A percentile compares a stretch with the other conserved stretches of the same genome.
phyloP scores from a whole-genome alignment of 2,113 vertebrate genomes.

The Spheniscus mendiculus region DNA sequence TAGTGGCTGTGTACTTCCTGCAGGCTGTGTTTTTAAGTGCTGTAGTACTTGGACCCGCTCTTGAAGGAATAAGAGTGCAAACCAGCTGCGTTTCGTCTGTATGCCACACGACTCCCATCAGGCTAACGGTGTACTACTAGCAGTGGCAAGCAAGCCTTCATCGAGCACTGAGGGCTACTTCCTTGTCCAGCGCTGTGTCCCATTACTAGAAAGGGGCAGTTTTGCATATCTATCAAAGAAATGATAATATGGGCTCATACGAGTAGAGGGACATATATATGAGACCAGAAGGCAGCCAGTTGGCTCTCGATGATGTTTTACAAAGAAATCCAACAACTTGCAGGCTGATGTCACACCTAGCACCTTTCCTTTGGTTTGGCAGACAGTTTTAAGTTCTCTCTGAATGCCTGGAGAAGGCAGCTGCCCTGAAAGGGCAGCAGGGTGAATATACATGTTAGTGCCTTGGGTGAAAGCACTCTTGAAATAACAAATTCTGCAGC shows the following conservation, averaged over 20 bases:
- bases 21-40: background rate
- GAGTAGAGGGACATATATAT: background rate
- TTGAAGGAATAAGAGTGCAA: background rate
- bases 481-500: background rate
- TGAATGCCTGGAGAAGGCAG: background rate
- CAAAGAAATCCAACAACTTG: background rate
- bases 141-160: background rate
- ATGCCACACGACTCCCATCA: fast-evolving
- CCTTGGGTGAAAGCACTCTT: background rate
- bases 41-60: background rate
- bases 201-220: background rate
- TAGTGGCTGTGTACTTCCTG: background rate
- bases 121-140: too few relatives aligned
- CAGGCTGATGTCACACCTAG: background rate
- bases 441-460: background rate
- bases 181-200: background rate
- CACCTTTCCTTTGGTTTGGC: background rate
- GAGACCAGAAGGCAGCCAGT: background rate
- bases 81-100: background rate
- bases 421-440: background rate
- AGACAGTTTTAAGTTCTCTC: background rate
- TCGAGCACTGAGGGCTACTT: background rate
- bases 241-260: background rate
- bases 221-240: background rate
- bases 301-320: background rate